Base-by-base conservation (phyloP, 2,888 invertebrate species). In the Spilarctia lutea region DNA sequence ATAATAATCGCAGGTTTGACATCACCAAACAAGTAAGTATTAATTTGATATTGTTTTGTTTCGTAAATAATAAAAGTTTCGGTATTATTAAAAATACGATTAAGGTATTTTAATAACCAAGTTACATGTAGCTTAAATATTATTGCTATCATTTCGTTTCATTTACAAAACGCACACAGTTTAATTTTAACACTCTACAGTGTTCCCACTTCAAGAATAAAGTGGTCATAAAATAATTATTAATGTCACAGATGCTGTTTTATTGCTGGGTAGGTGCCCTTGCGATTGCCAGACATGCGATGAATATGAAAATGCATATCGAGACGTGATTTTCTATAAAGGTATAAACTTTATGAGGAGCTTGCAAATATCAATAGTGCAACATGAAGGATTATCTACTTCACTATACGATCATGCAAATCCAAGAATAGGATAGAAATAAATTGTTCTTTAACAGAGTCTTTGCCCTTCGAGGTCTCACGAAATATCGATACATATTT, bases 301-400 rank as follows among this genome's bases (percentile, higher is more conserved):
- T 76, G 85, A 84, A 83, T 83, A 84, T 86, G 80, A 83, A 84
- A 84, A 79, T 81, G 81, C 76, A 78, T 83, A 81, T 74, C 72
- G 79, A 87, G 82, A 86, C 85, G 81, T 83, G 86, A 85, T 87
- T 87, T 87, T 87, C 85, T 83, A 90, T 89, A 82, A 88, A 88
- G 82, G 81, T 85, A 88, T 91, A 91, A 90, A 93, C 72, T 92
- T 91, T 91, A 91, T 84, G 88, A 87, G 83, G 83, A 84, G 80
- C 84, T 88, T 87, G 83, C 86, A 89, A 90, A 91, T 91, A 92
- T 91, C 90, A 91, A 91, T 90, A 90, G 90, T 90, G 89, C 89
- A 91, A 93, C 88, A 90, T 88, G 86, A 86, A 80, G 89, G 90
- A 92, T 93, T 91, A 93, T 93, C 91, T 89, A 87, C 81, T 91